A percentile compares a stretch with the other conserved stretches of the same genome.
These are phyloP conservation scores for Alexandromys fortis DNA, from an alignment of 2,113 vertebrate species.

Conservation along the genomic window DNA sequence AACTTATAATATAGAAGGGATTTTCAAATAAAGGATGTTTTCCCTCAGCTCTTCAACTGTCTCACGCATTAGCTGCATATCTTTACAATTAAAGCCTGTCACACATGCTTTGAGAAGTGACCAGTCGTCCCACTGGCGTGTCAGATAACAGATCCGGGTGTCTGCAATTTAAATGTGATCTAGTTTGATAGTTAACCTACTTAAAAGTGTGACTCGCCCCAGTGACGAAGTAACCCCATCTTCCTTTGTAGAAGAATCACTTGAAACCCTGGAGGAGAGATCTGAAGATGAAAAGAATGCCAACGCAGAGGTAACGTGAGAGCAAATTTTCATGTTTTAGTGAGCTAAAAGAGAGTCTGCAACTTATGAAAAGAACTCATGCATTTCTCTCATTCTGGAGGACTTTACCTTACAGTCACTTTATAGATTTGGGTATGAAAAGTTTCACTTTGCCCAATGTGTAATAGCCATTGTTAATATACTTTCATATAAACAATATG, in stretches of 20 bases:
- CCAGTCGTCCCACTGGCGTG: background rate
- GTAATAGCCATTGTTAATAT: background rate
- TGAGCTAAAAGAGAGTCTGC: background rate
- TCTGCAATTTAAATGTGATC: background rate
- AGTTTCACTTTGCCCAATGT: background rate
- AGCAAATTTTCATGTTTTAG: background rate
- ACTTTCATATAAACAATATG: background rate
- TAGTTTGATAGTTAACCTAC: background rate
- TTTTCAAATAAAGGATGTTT: background rate
- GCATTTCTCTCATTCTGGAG: slow-evolving; percentile 5
- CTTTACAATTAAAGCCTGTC: slow-evolving; percentile 3
- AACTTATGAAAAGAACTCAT: background rate
- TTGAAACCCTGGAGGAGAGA: rapidly evolving
- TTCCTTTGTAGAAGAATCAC: background rate
- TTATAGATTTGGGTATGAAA: background rate
- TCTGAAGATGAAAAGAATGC: background rate
- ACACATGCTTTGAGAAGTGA: background rate
- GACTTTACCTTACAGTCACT: background rate
- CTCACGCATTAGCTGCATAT: background rate
- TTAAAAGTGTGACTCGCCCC: background rate
- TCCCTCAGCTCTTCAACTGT: background rate
- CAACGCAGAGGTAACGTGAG: slow-evolving; percentile 41
- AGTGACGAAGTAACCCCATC: background rate
- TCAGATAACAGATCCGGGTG: background rate
- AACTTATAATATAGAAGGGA: background rate